Conservation (phyloP, 30 jellyfish, hydroid and myxozoan genomes). For the Chironex yamaguchii region DNA sequence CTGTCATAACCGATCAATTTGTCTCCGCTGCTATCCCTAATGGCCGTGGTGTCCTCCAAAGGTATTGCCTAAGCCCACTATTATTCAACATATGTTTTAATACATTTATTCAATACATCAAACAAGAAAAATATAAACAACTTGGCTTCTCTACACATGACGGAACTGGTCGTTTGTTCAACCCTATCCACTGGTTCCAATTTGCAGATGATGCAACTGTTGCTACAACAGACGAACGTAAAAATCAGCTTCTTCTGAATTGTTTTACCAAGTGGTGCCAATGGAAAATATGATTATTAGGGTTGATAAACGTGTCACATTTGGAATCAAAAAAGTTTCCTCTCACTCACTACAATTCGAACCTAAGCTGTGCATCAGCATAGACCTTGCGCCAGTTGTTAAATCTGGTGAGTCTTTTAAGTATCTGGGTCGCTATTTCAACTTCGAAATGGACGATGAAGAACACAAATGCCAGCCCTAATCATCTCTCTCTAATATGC, state of each 20-base stretch:
- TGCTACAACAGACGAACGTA: not conserved
- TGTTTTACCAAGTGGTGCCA: conserved; percentile 10
- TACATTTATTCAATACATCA: conserved; percentile 14
- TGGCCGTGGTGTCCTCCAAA: conserved; percentile 31
- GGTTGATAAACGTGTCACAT: conserved; percentile 18
- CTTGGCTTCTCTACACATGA: conserved; percentile 18
- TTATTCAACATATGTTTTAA: conserved; percentile 7
- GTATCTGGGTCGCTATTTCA: conserved; percentile 7
- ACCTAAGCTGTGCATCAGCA: conserved; percentile 13
- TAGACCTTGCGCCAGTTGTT: conserved; percentile 5
- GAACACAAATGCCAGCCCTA: conserved; percentile 1
- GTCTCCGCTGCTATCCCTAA: conserved; percentile 5
- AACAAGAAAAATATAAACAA: not conserved
- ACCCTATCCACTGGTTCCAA: conserved; percentile 21
- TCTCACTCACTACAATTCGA: conserved; percentile 1
- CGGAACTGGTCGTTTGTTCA: not conserved
- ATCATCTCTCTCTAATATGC: conserved; percentile 13
- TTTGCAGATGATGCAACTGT: conserved; percentile 25
- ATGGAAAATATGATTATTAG: conserved; percentile 3
- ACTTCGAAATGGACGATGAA: conserved; percentile 1
- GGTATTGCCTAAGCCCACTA: not conserved
- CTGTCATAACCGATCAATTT: not conserved
- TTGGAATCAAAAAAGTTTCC: conserved; percentile 15
- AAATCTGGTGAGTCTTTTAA: conserved; percentile 13
- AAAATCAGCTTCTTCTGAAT: conserved; percentile 12